Evolutionary conservation across 2,888 invertebrate genomes (phyloP), one percentile per base, ranked within the genome.

Genomic region (Macaria notata): DNA sequence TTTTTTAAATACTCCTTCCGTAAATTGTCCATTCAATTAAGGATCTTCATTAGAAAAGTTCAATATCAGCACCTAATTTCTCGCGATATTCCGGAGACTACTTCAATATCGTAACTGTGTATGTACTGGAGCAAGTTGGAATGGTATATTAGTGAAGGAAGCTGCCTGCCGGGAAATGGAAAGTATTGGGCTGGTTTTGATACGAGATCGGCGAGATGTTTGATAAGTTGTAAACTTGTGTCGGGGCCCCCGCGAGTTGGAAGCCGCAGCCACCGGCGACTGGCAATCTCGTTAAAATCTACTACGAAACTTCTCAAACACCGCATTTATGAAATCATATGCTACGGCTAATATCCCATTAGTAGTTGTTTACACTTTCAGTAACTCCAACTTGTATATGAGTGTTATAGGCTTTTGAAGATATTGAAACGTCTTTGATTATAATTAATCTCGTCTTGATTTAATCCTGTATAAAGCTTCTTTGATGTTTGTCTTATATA

Each of bases 241-340:
- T 81, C 76, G 75, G 81, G 78, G 81, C 76, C 78, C 79, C 78
- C 76, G 78, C 76, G 74, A 85, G 79, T 86, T 83, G 76, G 80
- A 79, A 76, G 77, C 75, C 73, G 75, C 76, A 63, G 73, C 78
- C 72, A 76, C 71, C 73, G 78, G 79, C 81, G 81, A 79, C 82
- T 78, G 77, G 81, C 87, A 88, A 90, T 89, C 86, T 88, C 84
- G 86, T 89, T 88, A 90, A 89, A 88, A 88, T 84, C 79, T 83
- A 81, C 83, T 77, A 74, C 75, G 78, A 76, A 83, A 85, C 84
- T 84, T 82, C 63, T 76, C 78, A 74, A 76, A 78, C 73, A 69
- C 57, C 76, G 73, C 76, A 81, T 83, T 81, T 84, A 80, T 81
- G 78, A 81, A 83, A 85, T 81, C 81, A 80, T 76, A 81, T 79